Evolutionary conservation across 2,888 invertebrate genomes (phyloP).

Genomic region (Blomia tropicalis): DNA sequence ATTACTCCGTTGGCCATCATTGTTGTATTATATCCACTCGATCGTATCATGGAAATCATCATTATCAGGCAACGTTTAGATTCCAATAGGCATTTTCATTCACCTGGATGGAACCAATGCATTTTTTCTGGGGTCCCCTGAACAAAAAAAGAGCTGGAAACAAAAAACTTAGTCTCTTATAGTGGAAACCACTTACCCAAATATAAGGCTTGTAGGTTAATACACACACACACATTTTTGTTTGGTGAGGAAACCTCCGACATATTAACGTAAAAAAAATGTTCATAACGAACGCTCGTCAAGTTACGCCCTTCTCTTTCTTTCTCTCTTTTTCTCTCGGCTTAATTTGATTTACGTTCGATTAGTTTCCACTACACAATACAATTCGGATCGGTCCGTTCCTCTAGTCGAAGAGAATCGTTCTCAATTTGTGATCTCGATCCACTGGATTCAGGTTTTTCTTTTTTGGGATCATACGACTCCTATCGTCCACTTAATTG

Average conservation of each 20-base stretch:
- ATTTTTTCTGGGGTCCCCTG: too few species aligned
- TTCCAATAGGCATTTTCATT: too few species aligned
- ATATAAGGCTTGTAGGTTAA: not conserved
- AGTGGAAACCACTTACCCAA: too few species aligned
- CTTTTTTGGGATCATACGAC: not conserved
- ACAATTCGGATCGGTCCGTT: not conserved
- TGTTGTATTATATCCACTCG: not conserved
- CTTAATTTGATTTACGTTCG: slow-evolving; percentile 12
- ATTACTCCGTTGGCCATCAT: too few species aligned
- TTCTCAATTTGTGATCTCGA: not conserved
- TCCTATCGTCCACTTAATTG: too few species aligned
- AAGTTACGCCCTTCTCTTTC: slow-evolving; percentile 13
- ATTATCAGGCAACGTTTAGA: too few species aligned
- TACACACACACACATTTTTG: not conserved
- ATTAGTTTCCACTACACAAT: not conserved
- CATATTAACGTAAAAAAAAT: not conserved
- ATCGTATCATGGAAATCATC: not conserved
- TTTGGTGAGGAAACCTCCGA: not conserved
- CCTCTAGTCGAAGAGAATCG: not conserved
- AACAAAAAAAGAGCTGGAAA: too few species aligned
- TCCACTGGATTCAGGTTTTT: not conserved
- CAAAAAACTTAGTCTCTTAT: too few species aligned
- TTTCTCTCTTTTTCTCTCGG: slow-evolving; percentile 4
- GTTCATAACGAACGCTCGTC: not conserved
- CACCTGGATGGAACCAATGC: too few species aligned